phyloP scores from a whole-genome alignment of 2,888 invertebrate genomes.

The Agrotis segetum region DNA sequence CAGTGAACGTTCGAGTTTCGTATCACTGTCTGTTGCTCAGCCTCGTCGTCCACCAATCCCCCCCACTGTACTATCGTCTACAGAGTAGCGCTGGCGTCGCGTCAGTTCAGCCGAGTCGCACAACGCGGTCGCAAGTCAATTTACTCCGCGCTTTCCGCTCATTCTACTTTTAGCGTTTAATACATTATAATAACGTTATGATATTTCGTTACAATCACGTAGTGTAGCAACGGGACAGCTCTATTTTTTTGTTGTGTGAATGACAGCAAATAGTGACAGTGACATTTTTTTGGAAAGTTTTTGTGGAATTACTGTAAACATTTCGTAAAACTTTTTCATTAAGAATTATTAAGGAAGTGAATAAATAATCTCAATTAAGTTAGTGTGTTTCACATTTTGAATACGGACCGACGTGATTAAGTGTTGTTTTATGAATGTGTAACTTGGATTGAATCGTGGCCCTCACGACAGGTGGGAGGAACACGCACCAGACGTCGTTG shows the following conservation, averaged over 20 bases:
- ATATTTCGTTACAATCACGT: slow-evolving; percentile 4
- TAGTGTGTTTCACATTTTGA: slow-evolving; percentile 48
- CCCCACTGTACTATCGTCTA: slow-evolving; percentile 47
- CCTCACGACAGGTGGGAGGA: slow-evolving; percentile 73
- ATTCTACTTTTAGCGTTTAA: slow-evolving; percentile 33
- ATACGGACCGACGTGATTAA: slow-evolving; percentile 46
- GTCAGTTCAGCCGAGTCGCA: slow-evolving; percentile 43
- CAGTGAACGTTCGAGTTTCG: slow-evolving; percentile 80
- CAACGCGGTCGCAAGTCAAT: slow-evolving; percentile 20
- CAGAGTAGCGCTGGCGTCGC: slow-evolving; percentile 44
- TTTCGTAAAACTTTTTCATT: slow-evolving; percentile 40
- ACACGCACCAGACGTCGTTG: slow-evolving; percentile 69
- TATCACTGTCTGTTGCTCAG: slow-evolving; percentile 71
- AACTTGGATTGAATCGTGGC: slow-evolving; percentile 75
- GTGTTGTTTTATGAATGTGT: slow-evolving; percentile 59
- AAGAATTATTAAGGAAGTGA: slow-evolving; percentile 48
- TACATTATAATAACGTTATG: neutral
- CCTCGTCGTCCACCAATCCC: slow-evolving; percentile 70
- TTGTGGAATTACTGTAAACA: slow-evolving; percentile 28
- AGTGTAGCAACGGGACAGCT: slow-evolving; percentile 19
- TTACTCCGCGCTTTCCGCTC: slow-evolving; percentile 5
- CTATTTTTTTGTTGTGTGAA: slow-evolving; percentile 14
- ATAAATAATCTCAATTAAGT: slow-evolving; percentile 20
- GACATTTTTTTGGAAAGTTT: slow-evolving; percentile 31
- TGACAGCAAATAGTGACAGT: slow-evolving; percentile 43